Evolutionary conservation across 92 coral and sea anemone genomes (phyloP), one percentile per base, ranked within the genome.

Genomic region (Bergia puertoricense): DNA sequence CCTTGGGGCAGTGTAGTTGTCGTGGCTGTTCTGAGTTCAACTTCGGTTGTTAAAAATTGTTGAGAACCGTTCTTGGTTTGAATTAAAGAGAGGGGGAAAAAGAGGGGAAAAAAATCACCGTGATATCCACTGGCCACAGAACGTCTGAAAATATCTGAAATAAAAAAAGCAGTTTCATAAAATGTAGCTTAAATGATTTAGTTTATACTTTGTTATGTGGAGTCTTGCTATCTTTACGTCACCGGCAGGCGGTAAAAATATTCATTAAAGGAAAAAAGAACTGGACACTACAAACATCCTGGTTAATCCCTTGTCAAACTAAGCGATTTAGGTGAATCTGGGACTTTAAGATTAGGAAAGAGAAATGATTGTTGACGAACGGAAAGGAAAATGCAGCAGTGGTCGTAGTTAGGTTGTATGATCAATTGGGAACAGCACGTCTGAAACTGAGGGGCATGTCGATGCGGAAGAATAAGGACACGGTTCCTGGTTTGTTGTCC

Each of bases 361-460:
- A 18, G 38, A 9, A 37, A n/a, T 9, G 59, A 79, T n/a, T 79
- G 22, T 23, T 30, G 23, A n/a, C 45, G 13, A 48, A 5, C 15
- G 18, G 10, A 51, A 14, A 36, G 8, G 16, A 50, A 79, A 46
- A 46, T 7, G 62, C 37, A 18, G 40, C 57, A 22, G 20, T 48
- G 83, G 22, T 37, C 22, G 44, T n/a, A 20, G 30, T 66, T 40
- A 6, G 36, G 45, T 62, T 59, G 37, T 42, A 39, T 41, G 54
- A 39, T 76, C 80, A 5, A 42, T 8, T 66, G 37, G 56, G 39
- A 36, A 79, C 41, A 2, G 7, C 69, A 76, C 15, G 38, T 76
- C 4, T 76, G 13, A 76, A 42, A 76, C 80, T 43, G 80, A 42
- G 69, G 45, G 85, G 10, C 42, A 84, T 84, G 79, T 84, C 87